These are phyloP conservation scores for Clinocottus analis DNA, from an alignment of 2,113 vertebrate species.

Conservation along the genomic window DNA sequence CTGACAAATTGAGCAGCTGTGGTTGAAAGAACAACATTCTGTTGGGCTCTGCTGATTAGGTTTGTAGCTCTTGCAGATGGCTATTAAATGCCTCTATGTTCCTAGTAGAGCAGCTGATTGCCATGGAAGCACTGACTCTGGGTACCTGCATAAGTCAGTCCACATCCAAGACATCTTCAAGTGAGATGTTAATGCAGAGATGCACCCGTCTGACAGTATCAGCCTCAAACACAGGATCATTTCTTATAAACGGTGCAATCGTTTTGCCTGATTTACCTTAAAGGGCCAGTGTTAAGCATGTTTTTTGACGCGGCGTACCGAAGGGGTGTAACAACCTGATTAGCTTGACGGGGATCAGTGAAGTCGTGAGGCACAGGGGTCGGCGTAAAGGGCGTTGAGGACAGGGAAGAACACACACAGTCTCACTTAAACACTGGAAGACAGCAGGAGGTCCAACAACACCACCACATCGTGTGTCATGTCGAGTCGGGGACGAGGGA, in stretches of 20 bases:
- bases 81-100: slow-evolving; percentile 13
- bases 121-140: background rate
- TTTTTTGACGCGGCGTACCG: background rate
- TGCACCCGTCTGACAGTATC: background rate
- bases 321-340: background rate
- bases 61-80: slow-evolving; percentile 30
- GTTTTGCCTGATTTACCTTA: background rate
- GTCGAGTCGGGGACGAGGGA: background rate
- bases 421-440: background rate
- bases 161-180: background rate
- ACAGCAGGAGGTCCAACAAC: slow-evolving; percentile 15
- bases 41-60: slow-evolving; percentile 33
- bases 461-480: background rate
- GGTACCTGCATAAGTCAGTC: background rate
- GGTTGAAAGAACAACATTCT: slow-evolving; percentile 32
- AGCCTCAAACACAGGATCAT: background rate
- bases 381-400: background rate
- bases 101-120: slow-evolving; percentile 13
- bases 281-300: background rate
- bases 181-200: background rate
- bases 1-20: slow-evolving; percentile 28
- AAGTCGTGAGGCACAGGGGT: background rate
- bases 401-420: background rate
- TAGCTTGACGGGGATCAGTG: background rate
- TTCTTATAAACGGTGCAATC: background rate